Conservation (phyloP, 1,140 invertebrate genomes). For the Lordiphosa collinella region DNA sequence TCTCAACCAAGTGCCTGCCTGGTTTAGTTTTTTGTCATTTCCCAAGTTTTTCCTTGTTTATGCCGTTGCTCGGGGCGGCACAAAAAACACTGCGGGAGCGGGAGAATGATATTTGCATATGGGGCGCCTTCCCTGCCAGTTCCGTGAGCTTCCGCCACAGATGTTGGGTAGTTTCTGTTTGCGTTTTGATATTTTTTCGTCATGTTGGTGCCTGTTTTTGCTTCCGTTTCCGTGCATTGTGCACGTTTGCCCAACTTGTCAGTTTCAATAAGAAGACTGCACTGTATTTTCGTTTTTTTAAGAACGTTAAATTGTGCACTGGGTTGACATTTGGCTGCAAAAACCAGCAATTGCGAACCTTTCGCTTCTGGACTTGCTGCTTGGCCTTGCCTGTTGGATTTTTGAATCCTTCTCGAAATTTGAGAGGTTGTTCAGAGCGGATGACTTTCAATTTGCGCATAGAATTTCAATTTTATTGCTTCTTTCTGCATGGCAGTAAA, state of each 20-base stretch:
- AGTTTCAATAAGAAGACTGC: conserved; percentile 41
- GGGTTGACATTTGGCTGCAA: conserved; percentile 44
- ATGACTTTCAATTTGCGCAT: background rate
- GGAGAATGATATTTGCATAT: conserved; percentile 55
- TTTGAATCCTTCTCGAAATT: conserved; percentile 7
- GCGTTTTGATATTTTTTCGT: conserved; percentile 52
- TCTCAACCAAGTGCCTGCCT: conserved; percentile 26
- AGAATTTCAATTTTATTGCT: conserved; percentile 5
- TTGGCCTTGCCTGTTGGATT: conserved; percentile 7
- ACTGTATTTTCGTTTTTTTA: conserved; percentile 4
- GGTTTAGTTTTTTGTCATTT: conserved; percentile 18
- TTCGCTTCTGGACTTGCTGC: background rate
- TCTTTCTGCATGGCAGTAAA: too few species aligned
- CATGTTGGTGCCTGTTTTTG: conserved; percentile 44
- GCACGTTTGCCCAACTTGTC: conserved; percentile 69
- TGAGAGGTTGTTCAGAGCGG: background rate
- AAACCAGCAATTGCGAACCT: conserved; percentile 29
- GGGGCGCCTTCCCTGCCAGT: conserved; percentile 8
- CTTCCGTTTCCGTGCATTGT: conserved; percentile 56
- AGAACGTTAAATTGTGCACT: conserved; percentile 35
- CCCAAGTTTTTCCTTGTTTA: conserved; percentile 35
- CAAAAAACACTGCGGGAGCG: background rate
- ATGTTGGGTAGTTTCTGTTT: conserved; percentile 56
- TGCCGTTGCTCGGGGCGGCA: conserved; percentile 12
- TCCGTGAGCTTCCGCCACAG: conserved; percentile 41